Evolutionary conservation across 2,113 vertebrate species (phyloP).

Genomic region (Petaurus breviceps): DNA sequence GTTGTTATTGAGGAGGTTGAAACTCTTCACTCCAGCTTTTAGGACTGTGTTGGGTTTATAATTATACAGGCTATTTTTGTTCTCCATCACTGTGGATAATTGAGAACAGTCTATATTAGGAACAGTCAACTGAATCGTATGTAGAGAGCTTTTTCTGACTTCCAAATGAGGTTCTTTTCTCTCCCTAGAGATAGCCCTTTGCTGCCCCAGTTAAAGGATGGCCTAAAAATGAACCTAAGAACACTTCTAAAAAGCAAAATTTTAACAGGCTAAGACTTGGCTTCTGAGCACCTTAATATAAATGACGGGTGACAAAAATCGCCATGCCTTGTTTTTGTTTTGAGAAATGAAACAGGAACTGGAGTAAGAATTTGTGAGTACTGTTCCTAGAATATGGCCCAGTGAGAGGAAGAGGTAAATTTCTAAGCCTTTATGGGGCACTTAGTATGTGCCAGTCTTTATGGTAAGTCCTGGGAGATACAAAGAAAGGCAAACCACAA

Average conservation of each 20-base stretch:
- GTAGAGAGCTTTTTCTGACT: neutral
- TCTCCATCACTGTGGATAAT: neutral
- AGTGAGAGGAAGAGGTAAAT: rapidly evolving
- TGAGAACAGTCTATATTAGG: constrained; percentile 28
- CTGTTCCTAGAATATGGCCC: neutral
- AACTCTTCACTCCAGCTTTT: neutral
- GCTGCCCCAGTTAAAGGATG: neutral
- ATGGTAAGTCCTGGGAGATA: neutral
- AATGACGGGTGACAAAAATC: neutral
- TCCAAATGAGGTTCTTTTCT: constrained; percentile 13
- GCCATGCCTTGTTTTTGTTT: neutral
- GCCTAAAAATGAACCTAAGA: neutral
- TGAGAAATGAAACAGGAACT: rapidly evolving
- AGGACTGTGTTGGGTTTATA: neutral
- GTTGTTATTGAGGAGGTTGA: neutral
- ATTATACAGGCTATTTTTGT: neutral
- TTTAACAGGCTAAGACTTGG: neutral
- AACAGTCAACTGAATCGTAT: neutral
- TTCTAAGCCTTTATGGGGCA: neutral
- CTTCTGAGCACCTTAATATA: neutral
- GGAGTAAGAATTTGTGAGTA: too few relatives aligned
- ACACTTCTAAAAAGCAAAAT: neutral
- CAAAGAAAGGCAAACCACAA: neutral
- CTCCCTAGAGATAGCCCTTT: neutral
- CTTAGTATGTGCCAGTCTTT: neutral